phyloP scores from a whole-genome alignment of 2,888 invertebrate species.

The Hemicrepidius hirtus region DNA sequence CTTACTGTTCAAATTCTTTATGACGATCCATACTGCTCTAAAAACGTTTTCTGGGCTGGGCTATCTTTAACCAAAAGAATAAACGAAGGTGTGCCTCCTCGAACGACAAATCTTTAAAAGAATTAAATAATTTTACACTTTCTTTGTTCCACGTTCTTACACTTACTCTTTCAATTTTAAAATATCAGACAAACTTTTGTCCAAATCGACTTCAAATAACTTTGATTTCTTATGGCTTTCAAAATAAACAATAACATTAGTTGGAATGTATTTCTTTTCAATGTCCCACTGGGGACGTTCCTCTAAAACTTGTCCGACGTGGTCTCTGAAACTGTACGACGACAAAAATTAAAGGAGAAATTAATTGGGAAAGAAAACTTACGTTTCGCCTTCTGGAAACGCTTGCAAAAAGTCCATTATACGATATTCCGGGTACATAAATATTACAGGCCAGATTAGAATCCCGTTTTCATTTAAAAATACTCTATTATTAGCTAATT shows the following conservation, averaged over 20 bases:
- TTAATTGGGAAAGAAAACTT: constrained; percentile 65
- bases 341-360: not conserved
- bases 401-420: constrained; percentile 91
- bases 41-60: constrained; percentile 70
- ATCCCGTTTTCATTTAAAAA: constrained; percentile 76
- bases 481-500: constrained; percentile 79
- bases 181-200: constrained; percentile 76
- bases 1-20: not conserved
- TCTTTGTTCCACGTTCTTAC: constrained; percentile 31
- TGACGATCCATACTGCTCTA: constrained; percentile 27
- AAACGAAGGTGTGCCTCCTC: constrained; percentile 81
- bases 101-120: constrained; percentile 75
- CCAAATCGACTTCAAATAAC: constrained; percentile 76
- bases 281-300: constrained; percentile 84
- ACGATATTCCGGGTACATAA: constrained; percentile 91
- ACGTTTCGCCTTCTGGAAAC: constrained; percentile 83
- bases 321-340: constrained; percentile 74
- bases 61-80: constrained; percentile 77
- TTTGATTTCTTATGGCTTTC: constrained; percentile 79
- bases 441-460: constrained; percentile 90
- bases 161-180: constrained; percentile 75
- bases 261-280: constrained; percentile 77
- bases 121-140: constrained; percentile 32
- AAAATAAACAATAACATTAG: constrained; percentile 82
- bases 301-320: constrained; percentile 80